Evolutionary conservation across 2,113 vertebrate species (phyloP), one percentile per base, ranked within the genome.

Genomic region (Stigmatopora argus): DNA sequence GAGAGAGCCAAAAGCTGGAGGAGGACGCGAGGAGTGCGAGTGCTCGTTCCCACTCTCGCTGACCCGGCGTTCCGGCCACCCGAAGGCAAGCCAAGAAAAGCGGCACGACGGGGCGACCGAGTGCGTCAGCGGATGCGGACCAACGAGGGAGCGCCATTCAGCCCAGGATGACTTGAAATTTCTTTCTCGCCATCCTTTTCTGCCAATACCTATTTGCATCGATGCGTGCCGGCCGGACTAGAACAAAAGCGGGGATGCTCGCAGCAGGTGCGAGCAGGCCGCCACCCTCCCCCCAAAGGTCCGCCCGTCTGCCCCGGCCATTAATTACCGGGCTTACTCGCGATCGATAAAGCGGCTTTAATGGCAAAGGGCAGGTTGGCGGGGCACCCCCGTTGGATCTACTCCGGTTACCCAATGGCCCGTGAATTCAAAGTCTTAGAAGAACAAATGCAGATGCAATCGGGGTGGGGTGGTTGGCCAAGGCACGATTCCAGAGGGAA

Each of bases 51-150:
- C 85, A 86, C 86, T 84, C 85, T 82, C 71, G 74, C 56, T 85
- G 87, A 88, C 85, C 83, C 80, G 75, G 73, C 84, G 85, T 85
- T 69, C 86, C 71, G 57, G 78, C 78, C 80, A 61, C 76, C 78
- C 72, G 79, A 82, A 74, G 76, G 69, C 56, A 82, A 80, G 86
- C 87, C 85, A 86, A 85, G 82, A 83, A 31, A 31, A 81, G 79
- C 87, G 83, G 82, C 83, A 75, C 67, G 86, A 77, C 77, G 72
- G 79, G 75, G 52, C 73, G 70, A 79, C 82, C 62, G 83, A 80
- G 79, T 86, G 83, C 79, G 80, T 78, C 80, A 88, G 83, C 86
- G 81, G 83, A 89, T 84, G 81, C 78, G 75, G 77, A 59, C 78
- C 85, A 83, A 79, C 82, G 49, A 75, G 51, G 21, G 19, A 35